Evolutionary conservation across 2,888 invertebrate species (phyloP).

Genomic region (Drosophila buzzatii): DNA sequence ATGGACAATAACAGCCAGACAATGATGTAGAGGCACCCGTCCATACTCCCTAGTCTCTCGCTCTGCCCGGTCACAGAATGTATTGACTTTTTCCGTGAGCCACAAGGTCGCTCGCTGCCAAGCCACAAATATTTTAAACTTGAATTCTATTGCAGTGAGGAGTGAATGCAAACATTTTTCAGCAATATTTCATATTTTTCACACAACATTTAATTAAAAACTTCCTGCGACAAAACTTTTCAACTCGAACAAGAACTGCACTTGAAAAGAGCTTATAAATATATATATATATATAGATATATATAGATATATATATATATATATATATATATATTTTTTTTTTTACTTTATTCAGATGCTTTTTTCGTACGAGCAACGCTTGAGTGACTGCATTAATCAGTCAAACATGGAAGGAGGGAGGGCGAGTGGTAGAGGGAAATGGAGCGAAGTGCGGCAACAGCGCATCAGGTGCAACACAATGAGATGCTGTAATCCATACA

Average conservation of each 20-base stretch:
- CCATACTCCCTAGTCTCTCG: background rate
- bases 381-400: conserved; percentile 63
- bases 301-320: background rate
- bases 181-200: conserved; percentile 23
- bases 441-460: conserved; percentile 49
- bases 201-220: conserved; percentile 69
- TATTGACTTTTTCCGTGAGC: conserved; percentile 35
- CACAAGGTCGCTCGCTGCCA: conserved; percentile 49
- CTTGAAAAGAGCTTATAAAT: conserved; percentile 52
- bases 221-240: conserved; percentile 53
- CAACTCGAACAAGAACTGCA: conserved; percentile 59
- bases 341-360: background rate
- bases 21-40: background rate
- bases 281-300: background rate
- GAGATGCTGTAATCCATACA: conserved; percentile 45
- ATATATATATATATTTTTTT: background rate
- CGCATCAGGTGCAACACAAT: conserved; percentile 28
- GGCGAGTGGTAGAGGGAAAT: background rate
- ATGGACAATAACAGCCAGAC: conserved; percentile 67
- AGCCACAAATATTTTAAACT: background rate
- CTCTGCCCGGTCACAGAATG: background rate
- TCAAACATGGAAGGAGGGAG: background rate
- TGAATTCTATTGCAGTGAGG: background rate
- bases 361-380: conserved; percentile 52
- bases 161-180: background rate